phyloP scores from a whole-genome alignment of 1,140 invertebrate genomes.

The Drosophila asahinai region DNA sequence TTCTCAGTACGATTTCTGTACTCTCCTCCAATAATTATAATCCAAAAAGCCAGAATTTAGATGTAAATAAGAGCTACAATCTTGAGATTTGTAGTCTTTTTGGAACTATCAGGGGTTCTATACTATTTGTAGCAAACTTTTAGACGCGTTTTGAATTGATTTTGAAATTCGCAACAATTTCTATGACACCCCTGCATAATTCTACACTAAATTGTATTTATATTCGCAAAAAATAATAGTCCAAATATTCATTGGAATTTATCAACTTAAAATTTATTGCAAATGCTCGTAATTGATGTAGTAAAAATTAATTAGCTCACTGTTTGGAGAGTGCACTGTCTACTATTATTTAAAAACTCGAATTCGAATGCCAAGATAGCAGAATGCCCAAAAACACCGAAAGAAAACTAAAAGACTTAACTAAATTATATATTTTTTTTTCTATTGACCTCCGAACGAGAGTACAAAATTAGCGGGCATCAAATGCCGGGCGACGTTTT shows the following conservation, averaged over 20 bases:
- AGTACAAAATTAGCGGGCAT: conserved; percentile 76
- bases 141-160: too few species aligned
- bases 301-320: too few species aligned
- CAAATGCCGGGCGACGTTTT: conserved; percentile 62
- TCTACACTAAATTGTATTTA: conserved; percentile 4
- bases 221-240: not conserved
- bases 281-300: too few species aligned
- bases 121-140: too few species aligned
- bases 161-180: too few species aligned
- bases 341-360: not conserved
- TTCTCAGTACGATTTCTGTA: not conserved
- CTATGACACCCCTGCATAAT: not conserved
- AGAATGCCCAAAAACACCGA: not conserved
- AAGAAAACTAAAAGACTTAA: conserved; percentile 24
- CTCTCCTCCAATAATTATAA: not conserved
- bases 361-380: not conserved
- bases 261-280: not conserved
- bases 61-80: not conserved
- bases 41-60: not conserved
- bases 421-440: conserved; percentile 22
- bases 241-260: not conserved
- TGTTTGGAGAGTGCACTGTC: too few species aligned
- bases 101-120: not conserved
- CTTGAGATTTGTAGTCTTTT: not conserved
- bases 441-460: conserved; percentile 62